Base-by-base conservation (phyloP, 2,797 vertebrate genomes). In the Sciaenops ocellatus region DNA sequence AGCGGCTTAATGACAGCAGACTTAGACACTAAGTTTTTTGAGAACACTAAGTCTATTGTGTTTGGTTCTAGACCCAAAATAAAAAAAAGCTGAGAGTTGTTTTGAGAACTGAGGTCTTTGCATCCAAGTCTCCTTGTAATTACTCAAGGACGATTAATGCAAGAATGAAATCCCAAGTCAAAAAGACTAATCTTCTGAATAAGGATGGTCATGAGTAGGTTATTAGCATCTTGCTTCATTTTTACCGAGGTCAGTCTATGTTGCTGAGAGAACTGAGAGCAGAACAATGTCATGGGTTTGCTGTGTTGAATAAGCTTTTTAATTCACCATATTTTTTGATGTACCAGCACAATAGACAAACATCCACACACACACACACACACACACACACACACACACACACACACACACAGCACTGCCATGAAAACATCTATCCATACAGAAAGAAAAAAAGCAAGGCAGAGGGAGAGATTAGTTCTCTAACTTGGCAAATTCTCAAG, bases 111-210 rank as follows among this genome's bases (percentile, higher is more conserved):
- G 52, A 48, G 30, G 28, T 70, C 42, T 77, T 86, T 73, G 44
- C n/a, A 62, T 65, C 57, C 22, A 67, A 48, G 66, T 78, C 48
- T 65, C 44, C 9, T 18, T 60, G 18, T 78, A 76, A 82, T 79
- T 73, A 77, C 69, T 69, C 22, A 62, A 55, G 47, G 72, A 79
- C 75, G 80, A 85, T 85, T 85, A 85, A 83, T 68, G 18, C 6
- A 69, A 79, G 67, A 77, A 73, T 66, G 3, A 78, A 82, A 82
- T 83, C 78, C 64, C 59, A 78, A 67, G 66, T 78, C 10, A 72
- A 42, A 48, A 42, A 76, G 46, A 70, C 65, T 83, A 78, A 86
- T 85, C 73, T 64, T 52, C 55, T 17, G 9, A 83, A 84, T 56
- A 65, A n/a, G 44, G 67, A 82, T 73, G 56, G 64, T 70, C 52